Percentiles rank a stretch among this genome's conserved stretches.
Evolutionary conservation across 2,888 invertebrate genomes (phyloP).

Genomic region (Bhutanitis thaidina): DNA sequence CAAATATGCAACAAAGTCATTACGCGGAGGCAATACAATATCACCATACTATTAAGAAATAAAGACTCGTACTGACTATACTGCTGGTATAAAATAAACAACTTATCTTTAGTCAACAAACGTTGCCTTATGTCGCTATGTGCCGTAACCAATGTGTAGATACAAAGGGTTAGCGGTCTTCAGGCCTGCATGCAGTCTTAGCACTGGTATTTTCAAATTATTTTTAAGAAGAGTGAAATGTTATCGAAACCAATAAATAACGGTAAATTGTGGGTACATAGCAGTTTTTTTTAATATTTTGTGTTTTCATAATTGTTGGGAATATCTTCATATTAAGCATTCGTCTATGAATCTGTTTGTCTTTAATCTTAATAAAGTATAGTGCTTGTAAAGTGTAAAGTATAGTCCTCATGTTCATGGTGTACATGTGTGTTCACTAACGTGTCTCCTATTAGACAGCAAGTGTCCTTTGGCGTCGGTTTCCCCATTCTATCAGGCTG

Average conservation of each 20-base stretch:
- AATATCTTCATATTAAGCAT: no score
- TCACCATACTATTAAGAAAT: slow-evolving; percentile 36
- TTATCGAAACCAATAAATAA: not conserved
- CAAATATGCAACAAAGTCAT: not conserved
- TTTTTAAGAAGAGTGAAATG: not conserved
- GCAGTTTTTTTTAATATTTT: slow-evolving; percentile 3
- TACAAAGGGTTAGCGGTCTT: not conserved
- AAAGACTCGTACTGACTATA: slow-evolving; percentile 37
- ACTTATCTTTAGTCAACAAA: slow-evolving; percentile 60
- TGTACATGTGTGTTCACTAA: no score
- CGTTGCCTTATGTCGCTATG: slow-evolving; percentile 48
- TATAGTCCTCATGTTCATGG: no score
- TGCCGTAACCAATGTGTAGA: not conserved
- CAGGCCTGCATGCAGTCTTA: not conserved
- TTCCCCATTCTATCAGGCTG: not conserved
- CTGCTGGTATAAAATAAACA: slow-evolving; percentile 61
- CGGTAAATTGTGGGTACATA: slow-evolving; percentile 1
- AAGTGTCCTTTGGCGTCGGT: not conserved
- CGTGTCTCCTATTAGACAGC: not conserved
- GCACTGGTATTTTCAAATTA: no score
- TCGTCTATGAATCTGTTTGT: no score
- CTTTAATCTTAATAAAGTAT: no score
- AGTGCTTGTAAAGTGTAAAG: no score
- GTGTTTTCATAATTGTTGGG: not conserved
- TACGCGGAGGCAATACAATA: not conserved